Evolutionary conservation across 92 coral and sea anemone species (phyloP).

Genomic region (Diadumene lineata): DNA sequence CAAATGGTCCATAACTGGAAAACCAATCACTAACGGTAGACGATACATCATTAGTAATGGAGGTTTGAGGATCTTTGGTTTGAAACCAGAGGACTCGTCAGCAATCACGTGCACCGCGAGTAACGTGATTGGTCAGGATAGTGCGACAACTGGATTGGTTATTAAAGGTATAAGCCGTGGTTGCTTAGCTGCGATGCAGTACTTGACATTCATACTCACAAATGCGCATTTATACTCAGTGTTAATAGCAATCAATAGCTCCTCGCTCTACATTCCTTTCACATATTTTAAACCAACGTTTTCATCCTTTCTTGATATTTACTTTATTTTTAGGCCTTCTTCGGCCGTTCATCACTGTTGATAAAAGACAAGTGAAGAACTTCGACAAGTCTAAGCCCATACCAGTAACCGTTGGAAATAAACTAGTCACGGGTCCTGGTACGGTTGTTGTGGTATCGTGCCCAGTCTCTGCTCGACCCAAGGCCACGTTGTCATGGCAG

Average conservation of each 20-base stretch:
- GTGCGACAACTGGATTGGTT: slow-evolving; percentile 58
- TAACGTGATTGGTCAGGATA: slow-evolving; percentile 50
- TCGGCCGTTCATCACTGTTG: slow-evolving; percentile 24
- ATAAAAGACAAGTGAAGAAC: slow-evolving; percentile 29
- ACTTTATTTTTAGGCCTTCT: slow-evolving; percentile 6
- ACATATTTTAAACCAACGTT: no score
- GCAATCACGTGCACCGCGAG: slow-evolving; percentile 73
- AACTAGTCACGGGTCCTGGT: slow-evolving; percentile 51
- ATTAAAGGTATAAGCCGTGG: slow-evolving; percentile 52
- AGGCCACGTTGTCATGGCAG: slow-evolving; percentile 68
- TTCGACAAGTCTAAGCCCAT: slow-evolving; percentile 61
- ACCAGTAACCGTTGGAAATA: slow-evolving; percentile 56
- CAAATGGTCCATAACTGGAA: slow-evolving; percentile 60
- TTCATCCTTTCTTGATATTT: no score
- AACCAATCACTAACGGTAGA: slow-evolving; percentile 18
- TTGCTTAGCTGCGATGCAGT: neutral
- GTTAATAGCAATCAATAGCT: slow-evolving; percentile 14
- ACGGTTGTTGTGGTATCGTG: slow-evolving; percentile 63
- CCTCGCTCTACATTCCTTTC: no score
- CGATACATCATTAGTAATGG: slow-evolving; percentile 26
- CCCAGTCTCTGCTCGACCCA: slow-evolving; percentile 59
- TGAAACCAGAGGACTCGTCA: slow-evolving; percentile 43
- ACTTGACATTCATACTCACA: no score
- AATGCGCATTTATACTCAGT: no score
- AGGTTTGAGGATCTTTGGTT: slow-evolving; percentile 48